Evolutionary conservation across 2,113 vertebrate genomes (phyloP), one percentile per base, ranked within the genome.

Genomic region (Rhombomys opimus): DNA sequence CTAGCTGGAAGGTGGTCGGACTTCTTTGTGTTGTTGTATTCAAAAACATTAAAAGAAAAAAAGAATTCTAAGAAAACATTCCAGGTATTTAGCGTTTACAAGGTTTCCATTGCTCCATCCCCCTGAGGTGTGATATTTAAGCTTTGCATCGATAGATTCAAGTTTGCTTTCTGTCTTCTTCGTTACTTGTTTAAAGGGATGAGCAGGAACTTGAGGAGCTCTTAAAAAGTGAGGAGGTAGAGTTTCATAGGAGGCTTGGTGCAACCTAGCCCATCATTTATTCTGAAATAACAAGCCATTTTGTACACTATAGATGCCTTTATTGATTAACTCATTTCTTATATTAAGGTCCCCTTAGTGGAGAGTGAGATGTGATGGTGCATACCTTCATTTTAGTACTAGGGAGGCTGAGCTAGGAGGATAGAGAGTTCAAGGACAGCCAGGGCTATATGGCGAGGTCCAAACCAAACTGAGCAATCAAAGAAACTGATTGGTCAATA

Each of bases 101-200:
- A 50, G 61, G 20, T 78, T 23, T 32, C 5, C 73, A 63, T 57
- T 67, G 86, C 87, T 41, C 0, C 70, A 52, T 65, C 22, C 5
- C 54, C 5, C 0, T 73, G 77, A 63, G 92, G 78, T 77, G 59
- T 81, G 35, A 20, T 91, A 91, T 89, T 91, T 89, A 90, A 57
- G 57, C 38, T 96, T 81, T 86, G n/a, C 46, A 73, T 72, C 67
- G 63, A 87, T 68, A 89, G 35, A 30, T 46, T 50, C 50, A 86
- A 89, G 92, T 89, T 76, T 95, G 30, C 54, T 67, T 92, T 91
- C 94, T 87, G 91, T 95, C 38, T 81, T 80, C 94, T 54, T 82
- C 22, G 22, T 94, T 52, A 10, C 30, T 73, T 93, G 70, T 81
- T 89, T 86, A 59, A 73, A 95, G 88, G 41, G 35, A 61, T 50